Evolutionary conservation across 2,888 invertebrate genomes (phyloP), one percentile per base, ranked within the genome.

Genomic region (Coleophora flavipennella): DNA sequence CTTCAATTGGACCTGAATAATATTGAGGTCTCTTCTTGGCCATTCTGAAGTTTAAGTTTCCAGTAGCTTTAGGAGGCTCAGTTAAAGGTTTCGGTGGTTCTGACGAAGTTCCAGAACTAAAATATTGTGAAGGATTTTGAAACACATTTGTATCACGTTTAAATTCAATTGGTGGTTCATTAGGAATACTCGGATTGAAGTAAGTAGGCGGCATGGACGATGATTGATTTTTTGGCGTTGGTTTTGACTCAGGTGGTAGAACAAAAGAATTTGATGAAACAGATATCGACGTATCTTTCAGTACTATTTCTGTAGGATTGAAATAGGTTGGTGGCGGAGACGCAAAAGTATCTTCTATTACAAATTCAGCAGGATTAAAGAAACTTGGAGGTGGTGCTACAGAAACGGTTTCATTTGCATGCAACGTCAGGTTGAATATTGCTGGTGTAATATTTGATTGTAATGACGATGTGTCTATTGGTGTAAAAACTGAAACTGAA

Each of bases 1-100:
- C 80, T 56, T 74, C 79, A 12, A 85, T 83, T 3, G 85, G 84
- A 2, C 85, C 85, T 0, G 85, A 69, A 48, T 85, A 85, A 52
- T 85, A 85, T 41, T 84, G 81, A 0, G 80, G 83, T 37, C 67
- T 60, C 51, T 78, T 84, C 41, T 81, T 83, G 1, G 60, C 65
- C 73, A 84, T 68, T 45, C 84, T 72, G 41, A 64, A 83, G 46
- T 67, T 83, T 0, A 60, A 38, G 31, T 50, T 59, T n/a, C 64
- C 68, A 2, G 57, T 45, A 4, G 67, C 41, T 57, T 78, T 83
- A 2, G 84, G 83, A 8, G 81, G 83, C 53, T 77, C 73, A 2
- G 57, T 38, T 1, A 73, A 27, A 14, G 59, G 41, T 49, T 70
- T 75, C 2, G 54, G 44, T 10, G 60, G 53, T 42, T 67, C 70